Evolutionary conservation across 2,888 invertebrate genomes (phyloP), one percentile per base, ranked within the genome.

Genomic region (Eurytoma adleriae): DNA sequence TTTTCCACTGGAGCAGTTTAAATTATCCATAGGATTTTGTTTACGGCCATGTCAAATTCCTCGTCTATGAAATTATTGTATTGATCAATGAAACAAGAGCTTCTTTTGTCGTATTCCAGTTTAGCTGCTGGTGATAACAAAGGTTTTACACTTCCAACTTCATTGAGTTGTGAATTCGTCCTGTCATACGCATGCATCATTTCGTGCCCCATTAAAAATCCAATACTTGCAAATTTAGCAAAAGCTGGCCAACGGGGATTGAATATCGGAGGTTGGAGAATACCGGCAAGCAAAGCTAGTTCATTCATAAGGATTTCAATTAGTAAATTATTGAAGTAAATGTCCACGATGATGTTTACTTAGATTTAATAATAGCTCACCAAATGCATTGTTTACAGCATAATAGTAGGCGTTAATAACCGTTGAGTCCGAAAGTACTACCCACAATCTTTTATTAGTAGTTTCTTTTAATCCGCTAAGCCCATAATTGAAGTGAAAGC

Each of bases 81-180:
- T 90, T 98, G 98, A 84, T 97, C 94, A 83, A 98, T 96, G 86
- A 98, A 97, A 89, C 98, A 98, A 86, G 95, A 94, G 0, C 97
- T 96, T 88, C 95, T 96, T 84, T 96, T 93, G 77, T 96, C 92
- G 90, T 97, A 98, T 52, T 94, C 94, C 84, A 94, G 93, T 87
- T 96, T 96, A 0, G 98, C 97, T 83, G 92, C 92, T 73, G 95
- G 93, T 84, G 95, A 95, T 97, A 98, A 98, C 98, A 98, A 98
- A 88, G 97, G 96, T 0, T 95, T 94, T 83, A 98, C 92, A 91
- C 98, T 98, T 13, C 98, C 98, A 83, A 96, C 94, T 84, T 96
- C 95, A 90, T 98, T 97, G 87, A 97, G 98, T 92, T 97, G 96
- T 68, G 97, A 94, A 71, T 98, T 97, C 93, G 94, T 90, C 87